Evolutionary conservation across 2,797 vertebrate species (phyloP), one percentile per base, ranked within the genome.

Genomic region (Microctenopoma steveboyesi): DNA sequence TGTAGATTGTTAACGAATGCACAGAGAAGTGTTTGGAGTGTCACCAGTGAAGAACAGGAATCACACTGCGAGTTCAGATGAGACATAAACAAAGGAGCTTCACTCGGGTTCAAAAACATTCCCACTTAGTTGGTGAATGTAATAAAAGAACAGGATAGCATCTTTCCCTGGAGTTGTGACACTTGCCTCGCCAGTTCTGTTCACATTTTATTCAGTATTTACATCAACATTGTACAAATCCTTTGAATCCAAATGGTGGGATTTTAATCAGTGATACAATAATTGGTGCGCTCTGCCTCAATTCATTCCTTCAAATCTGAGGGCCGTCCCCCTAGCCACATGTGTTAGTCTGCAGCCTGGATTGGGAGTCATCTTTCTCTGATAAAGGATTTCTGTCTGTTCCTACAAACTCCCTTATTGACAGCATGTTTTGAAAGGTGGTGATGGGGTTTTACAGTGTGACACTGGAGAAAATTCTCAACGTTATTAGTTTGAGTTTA

Each of bases 221-320:
- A 12, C 13, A 46, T 10, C 15, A 42, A 14, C 50, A 22, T 9
- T 16, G 10, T 18, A 37, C 18, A 30, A 59, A 16, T 40, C 63
- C 27, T 13, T 16, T 43, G 13, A 57, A 51, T 76, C 45, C 11
- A 45, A 4, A 52, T 60, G 22, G 56, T 52, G 33, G 30, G n/a
- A 48, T 77, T 76, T 35, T 56, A 61, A 37, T 65, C 67, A 12
- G 59, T 74, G 54, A 48, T 8, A 46, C 58, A 72, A 66, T 79
- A 72, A 86, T 76, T 72, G 47, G n/a, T 57, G 37, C 39, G 55
- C n/a, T 27, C 55, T 1, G 3, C 61, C 47, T 81, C 52, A 76
- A 68, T 81, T 72, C 83, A 77, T 80, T 59, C 57, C 63, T 76
- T 78, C 47, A 69, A 74, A 84, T 64, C 80, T 52, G 33, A 69